Base-by-base conservation (phyloP, 2,888 invertebrate species). In the Polymixis flavicincta region DNA sequence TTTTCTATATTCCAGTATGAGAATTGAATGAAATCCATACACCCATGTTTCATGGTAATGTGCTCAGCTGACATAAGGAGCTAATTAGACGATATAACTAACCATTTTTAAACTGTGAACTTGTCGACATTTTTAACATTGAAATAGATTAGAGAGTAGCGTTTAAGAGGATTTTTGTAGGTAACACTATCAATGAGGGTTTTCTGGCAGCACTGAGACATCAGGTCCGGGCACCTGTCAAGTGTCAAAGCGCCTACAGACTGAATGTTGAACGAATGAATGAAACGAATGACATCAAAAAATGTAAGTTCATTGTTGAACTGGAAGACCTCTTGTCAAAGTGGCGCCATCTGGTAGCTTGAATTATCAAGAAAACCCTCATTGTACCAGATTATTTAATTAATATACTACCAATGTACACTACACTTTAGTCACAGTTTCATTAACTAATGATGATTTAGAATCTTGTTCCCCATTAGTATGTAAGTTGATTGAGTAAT, bases 401-500 rank as follows among this genome's bases (percentile, higher is more conserved):
- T 32, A 32, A 37, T 37, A 63, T 32, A n/a, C 32, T 9, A 32
- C 25, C 57, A 67, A n/a, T 83, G 61, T 77, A 32, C 14, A 71
- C 57, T 14, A 25, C n/a, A 25, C 78, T 63, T 42, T 67, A 48
- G 78, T 54, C 28, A 32, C 13, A 42, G 57, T 78, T 80, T 76
- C 28, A 79, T 45, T 81, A 45, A 67, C 67, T 67, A 83, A 70
- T 70, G 63, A 71, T 63, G 66, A 83, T 71, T 78, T 83, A 83
- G 54, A 71, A 59, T 59, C 77, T 42, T 19, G 76, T 65, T 52
- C 50, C 22, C 66, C 57, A 80, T 80, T 77, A 80, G 78, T 80
- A 80, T 80, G 78, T 77, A 70, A 82, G 48, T 78, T 71, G 83
- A 83, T 71, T 77, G 71, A 78, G 71, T 78, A 68, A 80, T 80